Base-by-base conservation (phyloP, 2,888 invertebrate genomes). In the Scaptomyza caliginosa region DNA sequence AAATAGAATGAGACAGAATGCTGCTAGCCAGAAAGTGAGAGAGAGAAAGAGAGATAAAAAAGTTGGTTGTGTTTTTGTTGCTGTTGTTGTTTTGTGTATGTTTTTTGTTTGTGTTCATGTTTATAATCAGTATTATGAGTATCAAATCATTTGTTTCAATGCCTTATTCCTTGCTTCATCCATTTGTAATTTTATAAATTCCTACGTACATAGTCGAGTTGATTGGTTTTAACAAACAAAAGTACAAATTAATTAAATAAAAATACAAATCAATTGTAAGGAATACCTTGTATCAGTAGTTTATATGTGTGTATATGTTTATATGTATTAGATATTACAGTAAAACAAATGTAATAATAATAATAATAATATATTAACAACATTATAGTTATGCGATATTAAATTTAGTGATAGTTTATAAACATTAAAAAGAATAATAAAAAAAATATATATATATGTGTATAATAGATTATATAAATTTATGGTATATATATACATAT, bases 341-440 rank as follows among this genome's bases (percentile, higher is more conserved):
- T 77, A 74, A 79, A 83, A 66, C 77, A 83, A 82, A 80, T 32
- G 8, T 21, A 46, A 46, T 46, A 39, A 39, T 11, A 38, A 21
- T 84, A 26, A 73, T 80, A 82, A 79, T 79, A 85, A 85, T 85
- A 85, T 82, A 85, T 82, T 82, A 82, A 86, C 86, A 82, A 86
- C 82, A 77, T 73, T 77, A 77, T 32, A 75, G 68, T 82, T 75
- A 80, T 67, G 75, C 54, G 45, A 59, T 70, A 60, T 57, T 70
- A 62, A 73, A 76, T 57, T 51, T 76, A 64, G 59, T 58, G 57
- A 67, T 74, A 58, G 55, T 63, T 63, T 49, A 48, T 74, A 60
- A 68, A 42, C 42, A 59, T 55, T 58, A 55, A 57, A 69, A 65
- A 63, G 34, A 64, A 73, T 69, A 69, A 49, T 66, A 67, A 72